phyloP scores from a whole-genome alignment of 2,888 invertebrate species.

The Drosophila mimetica region DNA sequence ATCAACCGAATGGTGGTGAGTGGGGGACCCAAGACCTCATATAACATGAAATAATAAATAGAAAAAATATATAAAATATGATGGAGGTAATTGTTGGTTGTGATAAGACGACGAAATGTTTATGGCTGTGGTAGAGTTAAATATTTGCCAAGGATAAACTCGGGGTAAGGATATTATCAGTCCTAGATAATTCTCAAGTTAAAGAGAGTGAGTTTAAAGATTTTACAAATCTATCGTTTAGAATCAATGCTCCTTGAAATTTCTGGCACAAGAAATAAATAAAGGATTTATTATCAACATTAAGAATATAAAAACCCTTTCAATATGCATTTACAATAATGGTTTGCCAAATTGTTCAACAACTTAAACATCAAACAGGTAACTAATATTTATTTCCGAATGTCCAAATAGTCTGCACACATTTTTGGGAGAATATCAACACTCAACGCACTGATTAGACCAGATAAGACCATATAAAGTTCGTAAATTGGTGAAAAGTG shows the following conservation, averaged over 20 bases:
- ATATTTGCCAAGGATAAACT: slow-evolving; percentile 43
- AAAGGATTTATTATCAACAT: too few species aligned
- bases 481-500: neutral
- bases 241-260: too few species aligned
- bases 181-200: neutral
- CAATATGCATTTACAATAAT: neutral
- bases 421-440: neutral
- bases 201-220: neutral
- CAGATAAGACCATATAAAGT: neutral
- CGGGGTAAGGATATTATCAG: slow-evolving; percentile 21
- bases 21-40: slow-evolving; percentile 13
- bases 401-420: neutral
- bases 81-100: slow-evolving; percentile 7
- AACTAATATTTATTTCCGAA: neutral
- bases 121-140: slow-evolving; percentile 9
- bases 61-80: slow-evolving; percentile 43
- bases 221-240: neutral
- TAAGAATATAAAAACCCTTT: neutral
- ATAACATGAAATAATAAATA: slow-evolving; percentile 42
- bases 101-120: slow-evolving; percentile 27
- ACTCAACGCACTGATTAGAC: neutral
- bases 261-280: too few species aligned
- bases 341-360: neutral
- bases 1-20: slow-evolving; percentile 23
- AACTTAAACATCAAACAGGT: neutral